Conservation (phyloP, 2,888 invertebrate species). For the Eilema griseolum region DNA sequence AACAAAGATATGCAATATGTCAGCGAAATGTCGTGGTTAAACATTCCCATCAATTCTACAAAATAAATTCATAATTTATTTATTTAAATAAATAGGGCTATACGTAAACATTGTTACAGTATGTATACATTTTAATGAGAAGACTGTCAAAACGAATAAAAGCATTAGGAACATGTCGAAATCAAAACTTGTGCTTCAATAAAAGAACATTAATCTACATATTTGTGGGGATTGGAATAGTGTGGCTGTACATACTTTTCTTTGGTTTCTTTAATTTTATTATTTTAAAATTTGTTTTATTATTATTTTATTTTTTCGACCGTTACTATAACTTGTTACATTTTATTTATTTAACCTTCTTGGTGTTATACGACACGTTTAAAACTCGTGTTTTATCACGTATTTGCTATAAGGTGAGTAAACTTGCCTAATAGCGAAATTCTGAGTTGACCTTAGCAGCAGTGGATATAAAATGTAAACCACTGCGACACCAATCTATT, state of each 20-base stretch:
- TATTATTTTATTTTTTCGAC: slow-evolving; percentile 16
- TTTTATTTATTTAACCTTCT: slow-evolving; percentile 20
- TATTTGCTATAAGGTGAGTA: slow-evolving; percentile 6
- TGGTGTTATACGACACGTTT: slow-evolving; percentile 14
- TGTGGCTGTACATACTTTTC: slow-evolving; percentile 7
- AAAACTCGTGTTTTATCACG: slow-evolving; percentile 2
- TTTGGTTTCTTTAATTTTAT: slow-evolving; percentile 9
- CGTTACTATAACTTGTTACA: slow-evolving; percentile 25
- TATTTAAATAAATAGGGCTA: not conserved
- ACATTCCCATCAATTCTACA: not conserved
- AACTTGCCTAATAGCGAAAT: not conserved
- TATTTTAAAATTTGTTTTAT: not conserved
- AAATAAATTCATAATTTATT: not conserved
- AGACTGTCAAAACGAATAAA: not conserved
- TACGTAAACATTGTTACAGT: not conserved
- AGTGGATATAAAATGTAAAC: not conserved
- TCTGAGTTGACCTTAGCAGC: not conserved
- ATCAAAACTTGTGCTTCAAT: not conserved
- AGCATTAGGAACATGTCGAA: not conserved
- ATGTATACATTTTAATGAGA: slow-evolving; percentile 5
- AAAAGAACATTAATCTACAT: slow-evolving; percentile 5
- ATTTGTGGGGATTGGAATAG: not conserved
- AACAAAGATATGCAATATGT: not conserved
- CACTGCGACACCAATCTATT: no score
- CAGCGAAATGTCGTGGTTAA: not conserved